Base-by-base conservation (phyloP, 2,888 invertebrate genomes). In the Thymelicus acteon region DNA sequence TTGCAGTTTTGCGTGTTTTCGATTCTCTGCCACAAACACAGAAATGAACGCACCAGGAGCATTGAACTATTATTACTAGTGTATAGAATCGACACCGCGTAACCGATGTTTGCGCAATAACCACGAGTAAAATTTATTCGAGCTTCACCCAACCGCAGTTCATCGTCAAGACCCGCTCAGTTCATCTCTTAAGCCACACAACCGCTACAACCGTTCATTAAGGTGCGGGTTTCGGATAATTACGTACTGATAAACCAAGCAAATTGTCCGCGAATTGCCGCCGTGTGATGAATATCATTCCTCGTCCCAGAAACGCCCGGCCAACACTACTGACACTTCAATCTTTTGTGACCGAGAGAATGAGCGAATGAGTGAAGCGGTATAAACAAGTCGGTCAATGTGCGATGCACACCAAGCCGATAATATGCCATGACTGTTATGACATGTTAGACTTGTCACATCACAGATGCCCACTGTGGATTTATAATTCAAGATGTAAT, bases 181-280 rank as follows among this genome's bases (percentile, higher is more conserved):
- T 73, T 80, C 76, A 70, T 84, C 76, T 66, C 83, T 86, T 74
- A 82, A 80, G 80, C 86, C 83, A 78, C 64, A 12, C 37, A 61
- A 79, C 78, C 82, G 72, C 66, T 80, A 82, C 86, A 91, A 88
- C 91, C 90, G 86, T 90, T 90, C 90, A 92, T 93, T 91, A 92
- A 86, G 80, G 83, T 82, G 81, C 87, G 85, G 84, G 86, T 90
- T 89, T 90, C 88, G 91, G 85, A 91, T 92, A 93, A 93, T 92
- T 92, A 90, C 86, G 88, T 85, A 86, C 88, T 90, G 92, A 92
- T 93, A 92, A 91, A 89, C 86, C 89, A 87, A 90, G 91, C 91
- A 90, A 92, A 92, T 92, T 91, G 90, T 91, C 86, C 85, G 82
- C 86, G 89, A 89, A 91, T 91, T 90, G 89, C 89, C 88, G 85